Percentiles rank a stretch among this genome's conserved stretches.
These are phyloP conservation scores for Anarsia innoxiella DNA, from an alignment of 2,888 invertebrate genomes.

Conservation along the genomic window DNA sequence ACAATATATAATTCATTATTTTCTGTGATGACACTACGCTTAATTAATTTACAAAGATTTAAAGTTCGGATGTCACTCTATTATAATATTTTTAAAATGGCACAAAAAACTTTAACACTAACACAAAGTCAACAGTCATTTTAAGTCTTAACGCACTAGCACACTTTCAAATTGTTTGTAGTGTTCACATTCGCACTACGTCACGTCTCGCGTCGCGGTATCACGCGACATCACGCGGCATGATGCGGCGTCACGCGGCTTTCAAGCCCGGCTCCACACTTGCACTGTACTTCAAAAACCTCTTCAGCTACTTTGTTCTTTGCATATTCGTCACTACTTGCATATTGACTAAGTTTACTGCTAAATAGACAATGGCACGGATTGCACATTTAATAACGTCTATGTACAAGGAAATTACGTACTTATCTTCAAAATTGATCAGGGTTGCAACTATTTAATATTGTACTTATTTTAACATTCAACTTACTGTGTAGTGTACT, in stretches of 20 bases:
- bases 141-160: constrained; percentile 53
- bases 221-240: no score
- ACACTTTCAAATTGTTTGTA: constrained; percentile 35
- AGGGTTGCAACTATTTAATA: constrained; percentile 45
- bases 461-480: constrained; percentile 60
- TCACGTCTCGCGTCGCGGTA: neutral
- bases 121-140: constrained; percentile 70
- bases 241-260: no score
- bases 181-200: constrained; percentile 1
- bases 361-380: constrained; percentile 74
- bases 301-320: constrained; percentile 8
- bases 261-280: neutral
- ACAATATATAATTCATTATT: constrained; percentile 70
- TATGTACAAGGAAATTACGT: constrained; percentile 62
- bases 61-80: constrained; percentile 75
- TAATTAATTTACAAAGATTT: constrained; percentile 69
- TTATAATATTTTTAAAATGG: constrained; percentile 70
- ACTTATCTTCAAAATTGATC: constrained; percentile 50
- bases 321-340: constrained; percentile 36
- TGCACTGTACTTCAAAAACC: neutral
- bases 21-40: constrained; percentile 68
- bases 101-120: constrained; percentile 75
- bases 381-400: constrained; percentile 65
- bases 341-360: constrained; percentile 67
- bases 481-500: constrained; percentile 55